Evolutionary conservation across 1,140 invertebrate species (phyloP), one percentile per base, ranked within the genome.

Genomic region (Antheraea pernyi): DNA sequence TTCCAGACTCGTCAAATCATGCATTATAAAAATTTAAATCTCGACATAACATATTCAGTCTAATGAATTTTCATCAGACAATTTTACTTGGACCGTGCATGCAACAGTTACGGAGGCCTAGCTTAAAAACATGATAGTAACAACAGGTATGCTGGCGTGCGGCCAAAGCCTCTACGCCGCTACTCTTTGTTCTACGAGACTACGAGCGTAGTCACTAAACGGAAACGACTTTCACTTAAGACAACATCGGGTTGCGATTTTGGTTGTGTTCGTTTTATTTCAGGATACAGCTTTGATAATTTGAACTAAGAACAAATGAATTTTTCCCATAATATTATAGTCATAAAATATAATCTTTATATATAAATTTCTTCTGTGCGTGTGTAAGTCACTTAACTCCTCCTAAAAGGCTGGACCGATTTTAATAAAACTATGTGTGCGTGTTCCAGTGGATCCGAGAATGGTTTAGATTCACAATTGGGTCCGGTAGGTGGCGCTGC

Each of bases 71-170:
- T 66, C 48, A 66, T 53, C 46, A 66, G 7, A 53, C 10, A 66
- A 39, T 67, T 72, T 72, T 74, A 19, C 73, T 63, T 61, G 46
- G 11, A 53, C 11, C 46, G 46, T 53, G 16, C 74, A 81, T 74
- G 78, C 82, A 84, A 84, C 80, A 84, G 80, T 79, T 82, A 72
- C 68, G 22, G 18, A 67, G 64, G 68, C 68, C 68, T 74, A 70
- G 70, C 77, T 72, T 69, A 74, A 79, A 75, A 77, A 78, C 75
- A 73, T 72, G 74, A 76, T 73, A 78, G 76, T 78, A 75, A 81
- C 83, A 85, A 83, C 81, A 83, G 79, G 77, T 80, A 83, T 73
- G 77, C 81, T 85, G 84, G 84, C 84, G 67, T 53, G 37, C 74
- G 75, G 84, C 84, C 84, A 85, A 74, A 67, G 71, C 69, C 74